phyloP scores from a whole-genome alignment of 2,113 vertebrate species.

The Pseudois nayaur region DNA sequence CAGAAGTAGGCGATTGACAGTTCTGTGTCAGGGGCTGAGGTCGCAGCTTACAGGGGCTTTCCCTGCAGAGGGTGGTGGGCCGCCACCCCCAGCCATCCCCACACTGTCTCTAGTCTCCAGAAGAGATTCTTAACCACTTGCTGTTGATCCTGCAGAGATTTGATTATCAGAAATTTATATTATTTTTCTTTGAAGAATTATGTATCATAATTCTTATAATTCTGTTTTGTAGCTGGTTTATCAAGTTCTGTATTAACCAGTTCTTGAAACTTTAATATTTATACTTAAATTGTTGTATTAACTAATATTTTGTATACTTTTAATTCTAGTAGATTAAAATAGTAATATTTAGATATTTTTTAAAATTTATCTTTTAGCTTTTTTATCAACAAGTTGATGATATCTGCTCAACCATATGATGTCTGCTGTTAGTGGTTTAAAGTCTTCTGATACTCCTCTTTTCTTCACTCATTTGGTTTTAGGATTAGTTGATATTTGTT shows the following conservation, averaged over 20 bases:
- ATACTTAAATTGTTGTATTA: slow-evolving; percentile 59
- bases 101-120: background rate
- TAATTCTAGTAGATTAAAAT: slow-evolving; percentile 51
- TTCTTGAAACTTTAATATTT: slow-evolving; percentile 51
- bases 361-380: slow-evolving; percentile 33
- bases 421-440: slow-evolving; percentile 21
- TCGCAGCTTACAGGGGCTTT: background rate
- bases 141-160: background rate
- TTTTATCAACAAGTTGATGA: slow-evolving; percentile 43
- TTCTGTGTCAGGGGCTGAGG: background rate
- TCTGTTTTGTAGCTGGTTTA: slow-evolving; percentile 50
- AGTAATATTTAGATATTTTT: slow-evolving; percentile 38
- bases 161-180: slow-evolving; percentile 3
- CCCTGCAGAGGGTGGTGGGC: background rate
- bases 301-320: slow-evolving; percentile 28
- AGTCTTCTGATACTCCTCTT: background rate
- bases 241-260: slow-evolving; percentile 60
- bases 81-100: background rate
- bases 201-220: background rate
- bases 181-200: slow-evolving; percentile 67
- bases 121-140: background rate
- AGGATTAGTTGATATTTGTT: slow-evolving; percentile 16
- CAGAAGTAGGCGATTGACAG: background rate
- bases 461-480: slow-evolving; percentile 42
- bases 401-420: slow-evolving; percentile 38